Evolutionary conservation across 1,140 invertebrate species (phyloP).

Genomic region (Araneus ventricosus): DNA sequence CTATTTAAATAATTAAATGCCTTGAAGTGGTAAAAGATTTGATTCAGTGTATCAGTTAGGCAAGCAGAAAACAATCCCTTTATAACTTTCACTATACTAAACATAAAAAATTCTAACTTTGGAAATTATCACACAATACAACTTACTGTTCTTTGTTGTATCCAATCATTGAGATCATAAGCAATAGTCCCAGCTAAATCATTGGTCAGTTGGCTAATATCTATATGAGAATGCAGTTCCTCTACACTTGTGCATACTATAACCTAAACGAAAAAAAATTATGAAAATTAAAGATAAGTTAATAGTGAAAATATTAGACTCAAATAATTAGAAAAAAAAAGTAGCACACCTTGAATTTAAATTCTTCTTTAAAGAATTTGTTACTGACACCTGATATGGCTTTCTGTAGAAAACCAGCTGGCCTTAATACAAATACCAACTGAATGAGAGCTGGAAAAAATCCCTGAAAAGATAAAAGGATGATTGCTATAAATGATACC

Average conservation of each 20-base stretch:
- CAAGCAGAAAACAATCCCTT: no score
- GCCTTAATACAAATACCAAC: constrained; percentile 94
- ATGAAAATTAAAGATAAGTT: neutral
- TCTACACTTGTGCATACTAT: constrained; percentile 87
- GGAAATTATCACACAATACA: neutral
- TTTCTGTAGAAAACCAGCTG: constrained; percentile 95
- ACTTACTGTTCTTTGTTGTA: constrained; percentile 95
- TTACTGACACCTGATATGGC: constrained; percentile 97
- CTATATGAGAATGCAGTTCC: constrained; percentile 92
- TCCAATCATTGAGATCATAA: constrained; percentile 97
- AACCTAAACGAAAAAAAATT: constrained; percentile 78
- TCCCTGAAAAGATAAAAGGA: constrained; percentile 83
- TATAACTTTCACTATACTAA: no score
- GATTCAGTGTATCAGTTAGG: no score
- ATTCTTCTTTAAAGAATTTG: constrained; percentile 95
- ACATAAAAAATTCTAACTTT: no score
- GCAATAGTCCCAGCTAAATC: constrained; percentile 93
- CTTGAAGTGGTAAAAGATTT: no score
- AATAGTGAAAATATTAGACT: neutral
- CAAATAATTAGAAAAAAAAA: neutral
- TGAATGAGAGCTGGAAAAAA: constrained; percentile 97
- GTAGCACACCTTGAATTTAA: constrained; percentile 90
- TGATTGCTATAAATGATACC: neutral
- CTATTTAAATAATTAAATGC: no score
- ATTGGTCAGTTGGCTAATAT: constrained; percentile 90